Evolutionary conservation across 2,113 vertebrate genomes (phyloP).

Genomic region (Rhegmatorhina hoffmannsi): DNA sequence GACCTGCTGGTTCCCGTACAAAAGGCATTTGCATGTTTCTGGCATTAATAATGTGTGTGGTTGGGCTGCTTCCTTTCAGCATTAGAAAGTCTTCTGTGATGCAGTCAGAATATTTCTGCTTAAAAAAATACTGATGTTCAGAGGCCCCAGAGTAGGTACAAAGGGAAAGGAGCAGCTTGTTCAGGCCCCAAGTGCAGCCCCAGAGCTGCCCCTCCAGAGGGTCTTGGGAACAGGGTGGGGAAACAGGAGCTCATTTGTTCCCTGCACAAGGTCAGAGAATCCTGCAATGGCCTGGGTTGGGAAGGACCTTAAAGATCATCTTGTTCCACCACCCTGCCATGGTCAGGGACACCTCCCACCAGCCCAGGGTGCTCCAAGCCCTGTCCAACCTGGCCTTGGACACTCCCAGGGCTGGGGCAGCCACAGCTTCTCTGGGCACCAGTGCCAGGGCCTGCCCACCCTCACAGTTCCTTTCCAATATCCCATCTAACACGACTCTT

Average conservation of each 20-base stretch:
- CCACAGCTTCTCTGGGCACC: neutral
- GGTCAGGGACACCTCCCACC: neutral
- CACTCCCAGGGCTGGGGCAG: neutral
- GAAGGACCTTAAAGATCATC: neutral
- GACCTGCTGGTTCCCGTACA: conserved; percentile 25
- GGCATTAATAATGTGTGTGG: conserved; percentile 46
- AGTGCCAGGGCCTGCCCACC: neutral
- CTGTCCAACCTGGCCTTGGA: neutral
- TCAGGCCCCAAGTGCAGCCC: neutral
- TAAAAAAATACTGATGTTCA: neutral
- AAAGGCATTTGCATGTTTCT: conserved; percentile 24
- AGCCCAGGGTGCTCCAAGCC: neutral
- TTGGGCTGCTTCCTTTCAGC: conserved; percentile 43
- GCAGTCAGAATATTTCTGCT: conserved; percentile 14
- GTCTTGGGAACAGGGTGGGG: neutral
- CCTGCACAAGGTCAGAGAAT: neutral
- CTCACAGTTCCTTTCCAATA: neutral
- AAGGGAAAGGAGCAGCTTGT: neutral
- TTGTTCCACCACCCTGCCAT: rapidly evolving
- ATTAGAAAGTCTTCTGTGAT: conserved; percentile 30
- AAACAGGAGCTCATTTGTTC: neutral
- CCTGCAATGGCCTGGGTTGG: neutral
- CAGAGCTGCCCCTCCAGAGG: neutral
- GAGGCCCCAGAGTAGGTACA: conserved; percentile 16
- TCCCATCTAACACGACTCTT: neutral